Conservation (phyloP, 2,113 vertebrate genomes). For the Gnathonemus longibarbis region DNA sequence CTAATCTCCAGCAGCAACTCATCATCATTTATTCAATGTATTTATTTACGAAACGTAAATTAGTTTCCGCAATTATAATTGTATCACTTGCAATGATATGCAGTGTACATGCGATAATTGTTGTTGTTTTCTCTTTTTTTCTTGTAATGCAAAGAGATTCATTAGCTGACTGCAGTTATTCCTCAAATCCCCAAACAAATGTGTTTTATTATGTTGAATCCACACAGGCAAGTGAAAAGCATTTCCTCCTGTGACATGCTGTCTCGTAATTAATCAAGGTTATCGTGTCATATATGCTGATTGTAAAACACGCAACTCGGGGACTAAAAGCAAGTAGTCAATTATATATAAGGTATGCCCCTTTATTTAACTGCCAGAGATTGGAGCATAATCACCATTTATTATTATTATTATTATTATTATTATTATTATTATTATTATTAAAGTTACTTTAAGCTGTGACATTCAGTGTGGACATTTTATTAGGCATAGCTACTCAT, state of each 20-base stretch:
- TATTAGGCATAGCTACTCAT: background rate
- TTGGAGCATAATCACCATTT: background rate
- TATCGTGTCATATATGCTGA: background rate
- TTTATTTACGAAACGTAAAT: conserved; percentile 13
- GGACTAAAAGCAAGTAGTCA: background rate
- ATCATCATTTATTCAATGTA: background rate
- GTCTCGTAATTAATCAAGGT: background rate
- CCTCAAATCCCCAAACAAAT: background rate
- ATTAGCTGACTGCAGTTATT: background rate
- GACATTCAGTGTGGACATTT: background rate
- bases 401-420: background rate
- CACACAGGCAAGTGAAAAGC: background rate
- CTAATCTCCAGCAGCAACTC: background rate
- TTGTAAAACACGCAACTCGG: background rate
- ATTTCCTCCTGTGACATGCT: background rate
- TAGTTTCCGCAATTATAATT: background rate
- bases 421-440: background rate
- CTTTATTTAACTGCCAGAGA: background rate
- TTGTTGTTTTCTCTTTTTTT: background rate
- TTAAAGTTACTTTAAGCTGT: background rate
- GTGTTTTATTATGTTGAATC: conserved; percentile 5
- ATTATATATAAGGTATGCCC: background rate
- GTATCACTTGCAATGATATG: background rate
- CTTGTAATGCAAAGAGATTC: background rate
- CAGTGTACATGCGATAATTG: conserved; percentile 2